Evolutionary conservation across 1,140 invertebrate species (phyloP), one percentile per base, ranked within the genome.

Genomic region (Chionoecetes opilio): DNA sequence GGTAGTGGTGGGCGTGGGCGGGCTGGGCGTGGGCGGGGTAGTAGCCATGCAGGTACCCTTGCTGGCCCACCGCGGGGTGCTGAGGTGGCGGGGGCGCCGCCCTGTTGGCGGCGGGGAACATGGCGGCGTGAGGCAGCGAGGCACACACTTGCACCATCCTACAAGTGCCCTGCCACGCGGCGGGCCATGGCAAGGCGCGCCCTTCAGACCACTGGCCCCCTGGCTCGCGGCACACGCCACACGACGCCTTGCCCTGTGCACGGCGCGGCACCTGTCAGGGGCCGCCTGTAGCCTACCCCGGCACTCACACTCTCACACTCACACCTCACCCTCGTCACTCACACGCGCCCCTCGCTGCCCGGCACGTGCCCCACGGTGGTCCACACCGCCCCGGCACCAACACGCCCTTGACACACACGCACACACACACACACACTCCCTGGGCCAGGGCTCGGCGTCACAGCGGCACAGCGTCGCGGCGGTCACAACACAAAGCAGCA

Each of bases 61-160:
- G 93, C 89, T 94, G 93, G 0, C 75, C 82, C 37, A 92, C 89
- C 93, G 91, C 53, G 35, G 82, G 32, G 82, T 92, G 88, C 63
- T 75, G 63, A 17, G 63, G 21, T 26, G 63, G 91, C 63, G 63
- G 90, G 17, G 82, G 92, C 37, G 87, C 63, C 89, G 93, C 89
- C 82, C 93, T 31, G 93, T 94, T 94, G 82, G 93, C 93, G n/a
- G 93, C 82, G 88, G 93, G 93, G 89, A 91, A 94, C 93, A 94
- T 94, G 82, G 90, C 38, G 89, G 21, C 29, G 29, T 91, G 88
- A 32, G 93, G 17, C 32, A 21, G 5, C 21, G 86, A 8, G 21
- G 75, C 82, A 37, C 46, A 75, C 88, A 91, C 89, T 46, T 91
- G 82, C 88, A 94, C 93, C 93, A 94, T 94, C 82, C 82, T 94